Base-by-base conservation (phyloP, 2,888 invertebrate species). In the Mesochorus sp. region DNA sequence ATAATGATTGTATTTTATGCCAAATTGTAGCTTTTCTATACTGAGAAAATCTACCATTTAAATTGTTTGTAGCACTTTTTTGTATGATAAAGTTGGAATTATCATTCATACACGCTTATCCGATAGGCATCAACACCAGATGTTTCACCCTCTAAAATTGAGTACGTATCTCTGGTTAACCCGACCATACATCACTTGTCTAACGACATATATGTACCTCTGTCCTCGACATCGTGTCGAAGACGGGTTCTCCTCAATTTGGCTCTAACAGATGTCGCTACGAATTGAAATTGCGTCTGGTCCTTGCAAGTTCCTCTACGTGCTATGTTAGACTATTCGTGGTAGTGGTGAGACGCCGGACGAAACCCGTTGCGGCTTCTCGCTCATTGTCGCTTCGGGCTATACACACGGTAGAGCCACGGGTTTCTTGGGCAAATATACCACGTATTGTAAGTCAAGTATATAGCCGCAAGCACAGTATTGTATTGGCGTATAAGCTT, bases 261-360 rank as follows among this genome's bases (percentile, higher is more conserved):
- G 49, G 49, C n/a, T 49, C 37, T 51, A n/a, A 61, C 47, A 21
- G 62, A 57, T 55, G 62, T 39, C 14, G 47, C 59, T 70, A 37
- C 47, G 55, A 76, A 70, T 64, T 39, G 70, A 49, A 70, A 76
- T 76, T 57, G 57, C 39, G 31, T 64, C 57, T 62, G 55, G 53
- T 68, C 26, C 24, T 37, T 47, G 44, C 14, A 47, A 75, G 34
- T 61, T 68, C 44, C 47, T 37, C 44, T 28, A 39, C 37, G 37
- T 34, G 34, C 55, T 28, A 12, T 26, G 57, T 70, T 64, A 28
- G 62, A 55, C 49, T n/a, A 49, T 70, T 57, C 42, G 37, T 26
- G 61, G 57, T 49, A 17, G 28, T 14, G 5, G 55, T 14, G 19
- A 49, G 34, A 61, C 61, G 62, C 17, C 37, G 28, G 49, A 53